These are phyloP conservation scores for Serranus cabrilla DNA, from an alignment of 2,797 vertebrate genomes.

Conservation along the genomic window DNA sequence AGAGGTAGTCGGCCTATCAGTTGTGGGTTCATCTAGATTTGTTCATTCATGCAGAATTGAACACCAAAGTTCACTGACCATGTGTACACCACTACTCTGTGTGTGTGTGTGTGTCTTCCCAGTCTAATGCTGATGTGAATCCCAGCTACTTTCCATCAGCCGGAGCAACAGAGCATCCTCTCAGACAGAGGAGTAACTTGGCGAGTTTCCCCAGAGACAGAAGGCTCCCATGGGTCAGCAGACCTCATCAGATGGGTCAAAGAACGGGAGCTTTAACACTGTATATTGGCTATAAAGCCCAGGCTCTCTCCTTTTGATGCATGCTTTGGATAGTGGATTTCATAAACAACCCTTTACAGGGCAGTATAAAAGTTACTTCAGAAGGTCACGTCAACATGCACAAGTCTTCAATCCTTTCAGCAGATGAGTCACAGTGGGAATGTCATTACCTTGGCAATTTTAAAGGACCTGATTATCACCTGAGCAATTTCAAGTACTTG, in stretches of 20 bases:
- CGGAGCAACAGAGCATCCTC: conserved; percentile 21
- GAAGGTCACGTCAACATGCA: conserved; percentile 20
- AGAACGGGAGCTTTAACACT: conserved; percentile 14
- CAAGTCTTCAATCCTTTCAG: conserved; percentile 16
- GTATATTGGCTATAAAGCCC: conserved; percentile 8
- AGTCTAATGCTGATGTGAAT: conserved; percentile 44
- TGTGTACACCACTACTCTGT: conserved; percentile 6
- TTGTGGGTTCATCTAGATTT: conserved; percentile 23
- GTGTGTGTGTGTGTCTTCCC: conserved; percentile 7
- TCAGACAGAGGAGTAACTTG: conserved; percentile 34
- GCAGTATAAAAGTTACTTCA: conserved; percentile 2
- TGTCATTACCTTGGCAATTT: conserved; percentile 22
- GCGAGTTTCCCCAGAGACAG: conserved; percentile 31
- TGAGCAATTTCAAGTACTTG: conserved; percentile 27
- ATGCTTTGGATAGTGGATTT: not conserved
- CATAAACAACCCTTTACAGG: conserved; percentile 18
- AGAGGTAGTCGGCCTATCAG: not conserved
- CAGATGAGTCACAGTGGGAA: conserved; percentile 16
- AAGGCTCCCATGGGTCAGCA: conserved; percentile 34
- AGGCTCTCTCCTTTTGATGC: conserved; percentile 4
- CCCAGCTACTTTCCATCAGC: conserved; percentile 44
- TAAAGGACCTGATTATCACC: conserved; percentile 13
- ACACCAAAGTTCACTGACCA: conserved; percentile 11
- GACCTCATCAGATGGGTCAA: conserved; percentile 38
- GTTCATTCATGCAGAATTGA: conserved; percentile 26